These are phyloP conservation scores for Scolopax bukidnonensis DNA, from an alignment of 2,797 vertebrate species.

Conservation along the genomic window DNA sequence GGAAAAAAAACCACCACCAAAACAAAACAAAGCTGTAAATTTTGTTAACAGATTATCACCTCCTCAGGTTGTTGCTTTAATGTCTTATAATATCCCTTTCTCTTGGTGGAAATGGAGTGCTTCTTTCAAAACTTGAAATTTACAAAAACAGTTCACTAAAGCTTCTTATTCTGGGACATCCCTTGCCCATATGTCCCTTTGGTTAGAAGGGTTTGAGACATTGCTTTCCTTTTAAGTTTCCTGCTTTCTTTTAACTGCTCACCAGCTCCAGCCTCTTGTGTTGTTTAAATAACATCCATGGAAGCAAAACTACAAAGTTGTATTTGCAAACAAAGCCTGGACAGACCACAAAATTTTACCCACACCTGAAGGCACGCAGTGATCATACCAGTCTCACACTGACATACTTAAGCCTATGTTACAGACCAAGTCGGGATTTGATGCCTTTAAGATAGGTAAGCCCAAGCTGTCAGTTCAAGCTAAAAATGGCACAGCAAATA, in stretches of 20 bases:
- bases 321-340: neutral
- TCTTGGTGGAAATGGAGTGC: neutral
- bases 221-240: neutral
- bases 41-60: neutral
- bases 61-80: neutral
- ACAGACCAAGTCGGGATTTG: neutral
- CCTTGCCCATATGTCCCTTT: fast-evolving
- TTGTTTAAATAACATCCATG: neutral
- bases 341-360: neutral
- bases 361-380: neutral
- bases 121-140: neutral
- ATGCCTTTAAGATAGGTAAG: neutral
- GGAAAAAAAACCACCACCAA: neutral
- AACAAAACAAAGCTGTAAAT: neutral
- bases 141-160: neutral
- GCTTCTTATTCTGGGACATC: neutral
- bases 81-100: neutral
- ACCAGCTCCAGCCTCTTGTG: neutral
- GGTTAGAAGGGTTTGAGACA: neutral
- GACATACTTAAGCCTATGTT: neutral
- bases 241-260: neutral
- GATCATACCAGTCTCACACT: neutral
- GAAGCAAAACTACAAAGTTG: neutral
- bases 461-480: neutral
- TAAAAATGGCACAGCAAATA: neutral